Conservation (phyloP, 2,113 vertebrate genomes). For the Pterocles gutturalis region DNA sequence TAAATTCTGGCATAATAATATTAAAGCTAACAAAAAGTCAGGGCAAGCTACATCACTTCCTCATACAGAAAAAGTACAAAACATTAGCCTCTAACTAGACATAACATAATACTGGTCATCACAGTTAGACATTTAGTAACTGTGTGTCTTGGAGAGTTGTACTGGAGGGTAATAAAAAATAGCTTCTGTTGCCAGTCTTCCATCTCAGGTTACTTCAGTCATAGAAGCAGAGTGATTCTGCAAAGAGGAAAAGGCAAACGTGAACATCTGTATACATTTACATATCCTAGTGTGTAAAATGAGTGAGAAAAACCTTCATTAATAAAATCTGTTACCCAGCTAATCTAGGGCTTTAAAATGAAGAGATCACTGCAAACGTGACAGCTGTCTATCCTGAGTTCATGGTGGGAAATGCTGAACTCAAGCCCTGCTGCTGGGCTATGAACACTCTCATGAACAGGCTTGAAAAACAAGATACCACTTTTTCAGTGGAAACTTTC, state of each 20-base stretch:
- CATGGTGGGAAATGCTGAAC: fast-evolving
- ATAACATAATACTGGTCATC: slow-evolving; percentile 90
- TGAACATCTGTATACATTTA: neutral
- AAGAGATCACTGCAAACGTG: neutral
- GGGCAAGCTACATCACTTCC: slow-evolving; percentile 94
- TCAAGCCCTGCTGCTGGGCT: neutral
- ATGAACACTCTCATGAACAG: neutral
- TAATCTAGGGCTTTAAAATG: neutral
- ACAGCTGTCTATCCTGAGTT: neutral
- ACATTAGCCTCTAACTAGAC: slow-evolving; percentile 94
- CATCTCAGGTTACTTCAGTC: slow-evolving; percentile 98
- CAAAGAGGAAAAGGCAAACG: slow-evolving; percentile 48
- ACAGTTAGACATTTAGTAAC: slow-evolving; percentile 87
- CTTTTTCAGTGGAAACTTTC: neutral
- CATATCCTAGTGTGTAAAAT: neutral
- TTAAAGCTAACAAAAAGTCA: slow-evolving; percentile 87
- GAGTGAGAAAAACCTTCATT: neutral
- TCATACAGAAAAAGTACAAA: slow-evolving; percentile 99
- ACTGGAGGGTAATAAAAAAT: slow-evolving; percentile 87
- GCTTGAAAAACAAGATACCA: neutral
- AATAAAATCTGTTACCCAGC: neutral
- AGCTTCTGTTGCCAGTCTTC: slow-evolving; percentile 77
- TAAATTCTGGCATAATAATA: slow-evolving; percentile 89
- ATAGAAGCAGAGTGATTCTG: slow-evolving; percentile 98
- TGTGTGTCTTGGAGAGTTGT: slow-evolving; percentile 91